Evolutionary conservation across 2,797 vertebrate genomes (phyloP).

Genomic region (Enteromius mattozi): DNA sequence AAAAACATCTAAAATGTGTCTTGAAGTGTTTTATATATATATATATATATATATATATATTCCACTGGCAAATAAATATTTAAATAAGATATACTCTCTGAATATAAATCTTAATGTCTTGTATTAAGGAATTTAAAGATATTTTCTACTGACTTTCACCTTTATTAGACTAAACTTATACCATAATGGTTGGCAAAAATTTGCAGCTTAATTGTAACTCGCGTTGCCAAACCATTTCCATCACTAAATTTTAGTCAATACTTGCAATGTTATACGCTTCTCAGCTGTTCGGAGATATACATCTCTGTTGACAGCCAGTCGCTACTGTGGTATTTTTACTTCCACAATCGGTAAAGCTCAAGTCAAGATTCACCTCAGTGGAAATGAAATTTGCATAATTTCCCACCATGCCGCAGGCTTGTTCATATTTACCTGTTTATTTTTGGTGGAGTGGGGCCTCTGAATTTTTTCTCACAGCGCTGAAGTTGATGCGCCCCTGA

Average conservation of each 20-base stretch:
- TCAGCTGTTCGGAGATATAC: background rate
- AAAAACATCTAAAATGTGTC: background rate
- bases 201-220: background rate
- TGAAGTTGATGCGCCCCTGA: slow-evolving; percentile 7
- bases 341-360: background rate
- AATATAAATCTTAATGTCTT: background rate
- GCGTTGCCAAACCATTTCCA: background rate
- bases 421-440: slow-evolving; percentile 41
- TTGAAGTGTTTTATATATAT: background rate
- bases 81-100: background rate
- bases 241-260: background rate
- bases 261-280: background rate
- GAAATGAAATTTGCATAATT: slow-evolving; percentile 48
- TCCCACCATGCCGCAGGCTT: slow-evolving; percentile 31
- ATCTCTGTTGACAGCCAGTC: slow-evolving; percentile 9
- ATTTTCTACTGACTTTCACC: background rate
- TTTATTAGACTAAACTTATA: background rate
- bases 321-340: background rate
- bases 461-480: background rate
- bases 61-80: background rate
- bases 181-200: background rate
- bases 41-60: background rate
- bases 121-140: background rate
- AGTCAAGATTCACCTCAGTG: background rate
- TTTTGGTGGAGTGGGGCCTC: slow-evolving; percentile 24